Percentiles rank a stretch among this genome's conserved stretches.
phyloP scores from a whole-genome alignment of 2,797 vertebrate species.

The Scomberomorus guttatus region DNA sequence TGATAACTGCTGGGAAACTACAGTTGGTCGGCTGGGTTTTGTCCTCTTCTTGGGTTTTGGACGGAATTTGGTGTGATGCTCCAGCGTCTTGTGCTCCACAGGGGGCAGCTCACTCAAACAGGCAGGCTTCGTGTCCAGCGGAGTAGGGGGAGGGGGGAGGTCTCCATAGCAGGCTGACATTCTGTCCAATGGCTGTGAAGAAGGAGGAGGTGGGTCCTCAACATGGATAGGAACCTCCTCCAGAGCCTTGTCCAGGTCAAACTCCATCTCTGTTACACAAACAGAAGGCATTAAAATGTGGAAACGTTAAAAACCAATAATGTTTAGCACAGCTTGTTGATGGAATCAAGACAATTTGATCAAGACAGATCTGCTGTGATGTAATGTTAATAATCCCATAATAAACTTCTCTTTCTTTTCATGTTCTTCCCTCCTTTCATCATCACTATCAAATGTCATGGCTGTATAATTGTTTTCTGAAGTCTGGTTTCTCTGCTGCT shows the following conservation, averaged over 20 bases:
- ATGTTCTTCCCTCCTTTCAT: too few species aligned
- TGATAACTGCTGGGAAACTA: conserved; percentile 73
- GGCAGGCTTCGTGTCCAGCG: conserved; percentile 76
- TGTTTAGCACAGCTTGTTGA: too few species aligned
- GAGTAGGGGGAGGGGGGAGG: conserved; percentile 79
- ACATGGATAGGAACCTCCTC: conserved; percentile 95
- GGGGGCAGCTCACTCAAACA: conserved; percentile 88
- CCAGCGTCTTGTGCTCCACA: conserved; percentile 88
- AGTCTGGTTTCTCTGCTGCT: too few species aligned
- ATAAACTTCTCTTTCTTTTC: too few species aligned
- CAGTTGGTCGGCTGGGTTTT: conserved; percentile 87
- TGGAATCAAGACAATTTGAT: too few species aligned
- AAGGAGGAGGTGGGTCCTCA: conserved; percentile 87
- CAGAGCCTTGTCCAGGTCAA: conserved; percentile 96
- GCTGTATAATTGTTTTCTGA: too few species aligned
- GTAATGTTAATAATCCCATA: too few species aligned
- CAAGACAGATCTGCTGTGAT: too few species aligned
- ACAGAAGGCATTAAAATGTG: not conserved
- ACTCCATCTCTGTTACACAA: conserved; percentile 92
- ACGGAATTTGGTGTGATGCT: conserved; percentile 93
- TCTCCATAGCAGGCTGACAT: conserved; percentile 85
- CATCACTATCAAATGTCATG: too few species aligned
- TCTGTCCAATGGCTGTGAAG: conserved; percentile 78
- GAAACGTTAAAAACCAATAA: not conserved
- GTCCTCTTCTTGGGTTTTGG: conserved; percentile 92